Base-by-base conservation (phyloP, 2,113 vertebrate genomes). In the Lepus timidus region DNA sequence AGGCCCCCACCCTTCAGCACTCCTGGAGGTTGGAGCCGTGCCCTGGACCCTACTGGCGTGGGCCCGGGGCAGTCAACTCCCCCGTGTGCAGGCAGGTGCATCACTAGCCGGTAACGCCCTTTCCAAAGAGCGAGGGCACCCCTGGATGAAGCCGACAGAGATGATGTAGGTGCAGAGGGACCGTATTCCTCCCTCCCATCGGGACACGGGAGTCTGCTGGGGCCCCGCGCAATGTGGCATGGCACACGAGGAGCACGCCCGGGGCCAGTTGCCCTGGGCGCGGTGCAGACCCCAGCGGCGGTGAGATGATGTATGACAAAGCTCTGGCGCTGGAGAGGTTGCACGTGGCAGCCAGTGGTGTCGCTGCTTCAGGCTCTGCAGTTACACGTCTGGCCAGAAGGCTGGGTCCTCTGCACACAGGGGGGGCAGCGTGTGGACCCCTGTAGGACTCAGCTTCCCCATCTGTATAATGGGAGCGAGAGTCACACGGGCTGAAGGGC, bases 1-100 rank as follows among this genome's bases (percentile, higher is more conserved):
- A 0, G 17, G 27, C 19, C 29, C 27, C n/a, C 51, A 22, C 8
- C 25, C 29, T n/a, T 19, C 22, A 67, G 27, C 27, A 20, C 12
- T 10, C 58, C 12, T 0, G 10, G 9, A 8, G 1, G 1, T 11
- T 20, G 20, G n/a, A 70, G 9, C 67, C 44, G 19, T n/a, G 13
- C 20, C 22, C 27, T 19, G 20, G 55, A 39, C 44, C 75, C 68
- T 19, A 0, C 9, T 7, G 20, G 17, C 44, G 52, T 23, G 51
- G 27, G 44, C 36, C n/a, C 12, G 6, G 4, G 8, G 19, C 3
- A 9, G 67, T 49, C 65, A 23, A 0, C 61, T 16, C 58, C n/a
- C 0, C 6, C 14, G 23, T 0, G 0, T 11, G 8, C 1, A 44
- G 6, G 14, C 23, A 0, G 1, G 2, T 25, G 33, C 9, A 16